Conservation (phyloP, 2,113 vertebrate species). For the Gracilinanus agilis region DNA sequence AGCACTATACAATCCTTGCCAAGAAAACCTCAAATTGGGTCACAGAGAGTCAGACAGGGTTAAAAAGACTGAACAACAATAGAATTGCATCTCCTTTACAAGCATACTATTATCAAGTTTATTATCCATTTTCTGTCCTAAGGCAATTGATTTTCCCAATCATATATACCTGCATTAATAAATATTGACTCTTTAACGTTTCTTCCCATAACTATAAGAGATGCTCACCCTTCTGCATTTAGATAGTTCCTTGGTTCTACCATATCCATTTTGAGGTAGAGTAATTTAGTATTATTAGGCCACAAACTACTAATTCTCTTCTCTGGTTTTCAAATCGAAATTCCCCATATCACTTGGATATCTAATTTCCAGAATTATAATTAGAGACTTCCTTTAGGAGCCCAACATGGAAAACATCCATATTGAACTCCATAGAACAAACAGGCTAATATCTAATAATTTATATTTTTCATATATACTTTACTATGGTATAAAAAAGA, state of each 20-base stretch:
- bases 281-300: neutral
- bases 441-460: neutral
- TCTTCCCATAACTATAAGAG: neutral
- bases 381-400: neutral
- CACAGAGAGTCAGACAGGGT: too few relatives aligned
- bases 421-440: neutral
- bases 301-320: neutral
- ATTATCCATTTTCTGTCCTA: neutral
- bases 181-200: neutral
- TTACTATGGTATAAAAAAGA: neutral
- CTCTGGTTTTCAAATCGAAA: neutral
- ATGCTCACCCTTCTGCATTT: neutral
- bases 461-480: neutral
- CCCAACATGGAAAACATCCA: neutral
- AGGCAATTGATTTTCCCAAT: neutral
- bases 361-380: neutral
- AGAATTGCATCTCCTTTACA: neutral
- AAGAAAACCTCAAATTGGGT: too few relatives aligned
- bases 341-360: neutral
- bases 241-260: neutral
- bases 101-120: neutral
- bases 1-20: too few relatives aligned
- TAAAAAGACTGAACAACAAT: too few relatives aligned
- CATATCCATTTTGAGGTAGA: neutral
- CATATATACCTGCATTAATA: neutral